Conservation (phyloP, 1,140 invertebrate species). For the Pogonomyrmex barbatus region DNA sequence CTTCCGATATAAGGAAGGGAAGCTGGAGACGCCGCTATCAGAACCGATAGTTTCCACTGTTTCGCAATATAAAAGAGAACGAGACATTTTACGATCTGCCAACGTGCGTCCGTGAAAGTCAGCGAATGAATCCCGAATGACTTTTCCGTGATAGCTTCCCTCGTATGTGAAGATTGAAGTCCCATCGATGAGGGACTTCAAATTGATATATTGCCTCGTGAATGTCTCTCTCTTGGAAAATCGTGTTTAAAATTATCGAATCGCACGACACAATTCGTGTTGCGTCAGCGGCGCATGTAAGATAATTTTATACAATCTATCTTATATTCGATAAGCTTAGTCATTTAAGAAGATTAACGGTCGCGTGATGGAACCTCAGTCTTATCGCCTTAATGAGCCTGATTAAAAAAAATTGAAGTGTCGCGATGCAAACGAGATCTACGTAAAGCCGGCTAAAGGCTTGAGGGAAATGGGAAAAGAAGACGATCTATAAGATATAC, state of each 20-base stretch:
- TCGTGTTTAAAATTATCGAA: slow-evolving; percentile 3
- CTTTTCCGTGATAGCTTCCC: slow-evolving; percentile 4
- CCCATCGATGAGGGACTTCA: not conserved
- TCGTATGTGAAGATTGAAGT: slow-evolving; percentile 2
- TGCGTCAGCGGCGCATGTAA: too few relatives aligned
- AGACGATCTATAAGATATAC: slow-evolving; percentile 10
- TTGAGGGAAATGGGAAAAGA: not conserved
- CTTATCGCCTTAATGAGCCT: not conserved
- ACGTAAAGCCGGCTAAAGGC: not conserved
- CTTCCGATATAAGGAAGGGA: not conserved
- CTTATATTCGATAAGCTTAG: not conserved
- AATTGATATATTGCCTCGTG: not conserved
- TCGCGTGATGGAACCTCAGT: not conserved
- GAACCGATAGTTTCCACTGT: slow-evolving; percentile 8
- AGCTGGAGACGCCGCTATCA: not conserved
- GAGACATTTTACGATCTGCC: not conserved
- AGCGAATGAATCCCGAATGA: not conserved
- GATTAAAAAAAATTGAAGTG: slow-evolving; percentile 17
- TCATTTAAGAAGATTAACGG: slow-evolving; percentile 28
- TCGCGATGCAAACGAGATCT: not conserved
- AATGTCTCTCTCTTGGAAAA: not conserved
- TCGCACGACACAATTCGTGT: not conserved
- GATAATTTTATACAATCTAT: slow-evolving; percentile 16
- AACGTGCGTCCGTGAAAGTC: slow-evolving; percentile 5
- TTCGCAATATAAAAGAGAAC: slow-evolving; percentile 27